Base-by-base conservation (phyloP, 2,888 invertebrate genomes). In the Drosophila hamatofila region DNA sequence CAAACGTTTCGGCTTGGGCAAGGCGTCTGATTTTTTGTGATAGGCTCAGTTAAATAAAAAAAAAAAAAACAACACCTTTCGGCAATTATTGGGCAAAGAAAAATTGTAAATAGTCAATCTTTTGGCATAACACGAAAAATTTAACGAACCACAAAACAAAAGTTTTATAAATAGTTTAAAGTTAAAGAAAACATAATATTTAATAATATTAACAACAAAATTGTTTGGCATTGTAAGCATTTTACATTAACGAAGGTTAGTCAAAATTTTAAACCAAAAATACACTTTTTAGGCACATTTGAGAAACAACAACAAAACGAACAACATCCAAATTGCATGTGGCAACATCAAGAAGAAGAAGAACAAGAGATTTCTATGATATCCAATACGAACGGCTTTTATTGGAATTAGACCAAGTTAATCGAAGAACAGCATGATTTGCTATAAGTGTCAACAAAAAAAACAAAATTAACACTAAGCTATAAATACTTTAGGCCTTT, bases 181-280 rank as follows among this genome's bases (percentile, higher is more conserved):
- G 51, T 41, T 16, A 30, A 35, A 54, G n/a, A n/a, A 74, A 46
- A 56, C 54, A 66, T 63, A 60, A 52, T 1, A 56, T 66, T 21
- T n/a, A 23, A 57, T 35, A 51, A 35, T 52, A 52, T 52, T 30
- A 49, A 64, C 61, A 57, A 62, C 42, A 2, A 57, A 72, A 83
- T 91, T 91, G 86, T 91, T 91, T 82, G 89, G 83, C 83, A 88
- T 85, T 88, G 86, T 81, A 81, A 69, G 83, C 78, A 81, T 87
- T 88, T 85, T 88, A 87, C 86, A 58, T 33, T 23, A 54, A 56
- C 59, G 54, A 79, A 68, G 73, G 72, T 80, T 91, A 91, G 91
- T 81, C 85, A 80, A 91, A 91, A 91, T 91, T 91, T 90, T 91
- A 76, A 89, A 27, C 12, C 2, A 48, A 11, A 48, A 78, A 23